These are phyloP conservation scores for Cosmorhoe ocellata DNA, from an alignment of 2,888 invertebrate genomes.

Conservation along the genomic window DNA sequence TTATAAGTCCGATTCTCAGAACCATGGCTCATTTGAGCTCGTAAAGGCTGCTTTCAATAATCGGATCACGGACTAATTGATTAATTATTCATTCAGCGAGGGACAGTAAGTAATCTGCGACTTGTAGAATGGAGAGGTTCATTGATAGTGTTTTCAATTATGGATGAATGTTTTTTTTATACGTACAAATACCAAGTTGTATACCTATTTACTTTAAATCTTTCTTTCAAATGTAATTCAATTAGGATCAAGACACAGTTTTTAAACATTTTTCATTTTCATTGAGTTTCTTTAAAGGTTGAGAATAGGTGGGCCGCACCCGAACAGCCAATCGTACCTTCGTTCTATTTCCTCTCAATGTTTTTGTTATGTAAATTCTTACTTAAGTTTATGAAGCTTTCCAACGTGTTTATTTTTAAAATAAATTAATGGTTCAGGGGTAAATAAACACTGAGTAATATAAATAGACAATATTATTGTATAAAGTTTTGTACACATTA, in stretches of 20 bases:
- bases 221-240: too few species aligned
- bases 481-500: constrained; percentile 78
- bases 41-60: constrained; percentile 20
- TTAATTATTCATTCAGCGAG: constrained; percentile 3
- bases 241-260: not conserved
- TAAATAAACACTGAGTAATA: constrained; percentile 57
- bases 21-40: not conserved
- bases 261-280: not conserved
- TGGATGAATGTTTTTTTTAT: too few species aligned
- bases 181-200: too few species aligned
- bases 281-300: not conserved
- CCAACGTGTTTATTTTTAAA: constrained; percentile 8
- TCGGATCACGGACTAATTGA: constrained; percentile 23
- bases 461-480: constrained; percentile 80
- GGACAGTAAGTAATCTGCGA: not conserved
- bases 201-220: too few species aligned
- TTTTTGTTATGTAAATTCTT: constrained; percentile 21
- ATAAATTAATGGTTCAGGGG: constrained; percentile 2
- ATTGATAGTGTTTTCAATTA: too few species aligned
- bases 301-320: constrained; percentile 1
- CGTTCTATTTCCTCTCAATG: constrained; percentile 16
- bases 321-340: constrained; percentile 15
- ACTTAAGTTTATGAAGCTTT: constrained; percentile 12
- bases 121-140: not conserved
- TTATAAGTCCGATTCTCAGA: not conserved